These are phyloP conservation scores for Eudorcas thomsonii DNA, from an alignment of 2,113 vertebrate genomes.

Conservation along the genomic window DNA sequence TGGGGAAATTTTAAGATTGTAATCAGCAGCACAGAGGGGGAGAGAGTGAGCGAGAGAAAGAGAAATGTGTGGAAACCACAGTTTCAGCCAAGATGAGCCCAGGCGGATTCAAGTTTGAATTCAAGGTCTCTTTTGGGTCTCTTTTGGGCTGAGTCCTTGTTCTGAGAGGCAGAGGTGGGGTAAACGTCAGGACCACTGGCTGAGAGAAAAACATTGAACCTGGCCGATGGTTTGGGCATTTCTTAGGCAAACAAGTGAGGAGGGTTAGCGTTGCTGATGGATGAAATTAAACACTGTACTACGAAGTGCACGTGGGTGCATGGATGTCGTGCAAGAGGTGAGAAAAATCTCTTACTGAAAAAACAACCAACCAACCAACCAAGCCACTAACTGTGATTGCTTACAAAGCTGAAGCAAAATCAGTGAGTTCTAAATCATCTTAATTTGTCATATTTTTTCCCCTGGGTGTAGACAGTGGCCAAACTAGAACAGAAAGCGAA, in stretches of 20 bases:
- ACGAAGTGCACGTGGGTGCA: rapidly evolving
- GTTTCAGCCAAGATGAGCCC: not conserved
- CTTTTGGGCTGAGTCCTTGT: not conserved
- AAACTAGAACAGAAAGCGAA: not conserved
- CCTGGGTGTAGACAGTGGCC: not conserved
- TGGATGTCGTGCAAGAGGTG: not conserved
- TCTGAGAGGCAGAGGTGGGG: not conserved
- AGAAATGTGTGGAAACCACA: not conserved
- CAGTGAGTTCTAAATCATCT: not conserved
- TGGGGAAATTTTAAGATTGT: constrained; percentile 14
- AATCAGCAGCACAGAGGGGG: constrained; percentile 13
- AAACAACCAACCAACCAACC: not conserved
- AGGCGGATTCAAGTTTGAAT: not conserved
- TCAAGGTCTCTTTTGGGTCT: not conserved
- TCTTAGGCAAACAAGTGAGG: not conserved
- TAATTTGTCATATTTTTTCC: not conserved
- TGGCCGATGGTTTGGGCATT: not conserved
- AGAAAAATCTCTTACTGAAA: not conserved
- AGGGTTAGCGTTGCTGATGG: not conserved
- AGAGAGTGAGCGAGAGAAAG: not conserved
- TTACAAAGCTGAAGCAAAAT: not conserved
- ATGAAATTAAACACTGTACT: not conserved
- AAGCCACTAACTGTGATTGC: not conserved
- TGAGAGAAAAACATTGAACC: not conserved
- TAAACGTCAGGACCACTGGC: not conserved